Evolutionary conservation across 1,140 invertebrate genomes (phyloP), one percentile per base, ranked within the genome.

Genomic region (Spodoptera litura): DNA sequence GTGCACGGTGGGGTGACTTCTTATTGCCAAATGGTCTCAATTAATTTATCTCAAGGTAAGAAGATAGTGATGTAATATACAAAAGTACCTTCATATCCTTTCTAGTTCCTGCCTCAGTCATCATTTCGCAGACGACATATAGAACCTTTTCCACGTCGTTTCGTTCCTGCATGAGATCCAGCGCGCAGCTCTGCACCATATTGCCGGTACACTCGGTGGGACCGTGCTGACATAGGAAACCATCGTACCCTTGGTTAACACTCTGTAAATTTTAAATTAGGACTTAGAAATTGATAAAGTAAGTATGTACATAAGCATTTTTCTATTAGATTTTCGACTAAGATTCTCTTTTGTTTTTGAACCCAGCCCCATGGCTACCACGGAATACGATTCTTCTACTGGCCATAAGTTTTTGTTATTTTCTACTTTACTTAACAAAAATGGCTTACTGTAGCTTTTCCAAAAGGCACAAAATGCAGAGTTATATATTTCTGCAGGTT

Each of bases 391-490:
- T n/a, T n/a, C 20, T 20, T 20, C 20, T 20, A 20, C 20, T 20
- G 20, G 4, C 31, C 31, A 31, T 31, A 31, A 31, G 31, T 31
- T 5, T 0, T 31, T 31, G 31, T 31, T 3, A 31, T 31, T 31
- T 31, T 2, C 31, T 31, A 31, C 31, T 5, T 31, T 5, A 2
- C 31, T 31, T 2, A 31, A 2, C 31, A 31, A 31, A 31, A 31
- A 31, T 31, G 0, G 4, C 83, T 87, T 85, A 94, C 93, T 82
- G 38, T 83, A 3, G 95, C 88, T 84, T 95, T 95, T 56, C 95
- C 95, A 75, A 94, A 95, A 0, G 95, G 95, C 31, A 95, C 74
- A 8, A 95, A 81, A 25, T 85, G 83, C 13, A 95, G 75, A 12
- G 76, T 83, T 10, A 95, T 70, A 72, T 92, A 86, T 9, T 91